Conservation (phyloP, 1,140 invertebrate genomes). For the Tetramorium alpestre region DNA sequence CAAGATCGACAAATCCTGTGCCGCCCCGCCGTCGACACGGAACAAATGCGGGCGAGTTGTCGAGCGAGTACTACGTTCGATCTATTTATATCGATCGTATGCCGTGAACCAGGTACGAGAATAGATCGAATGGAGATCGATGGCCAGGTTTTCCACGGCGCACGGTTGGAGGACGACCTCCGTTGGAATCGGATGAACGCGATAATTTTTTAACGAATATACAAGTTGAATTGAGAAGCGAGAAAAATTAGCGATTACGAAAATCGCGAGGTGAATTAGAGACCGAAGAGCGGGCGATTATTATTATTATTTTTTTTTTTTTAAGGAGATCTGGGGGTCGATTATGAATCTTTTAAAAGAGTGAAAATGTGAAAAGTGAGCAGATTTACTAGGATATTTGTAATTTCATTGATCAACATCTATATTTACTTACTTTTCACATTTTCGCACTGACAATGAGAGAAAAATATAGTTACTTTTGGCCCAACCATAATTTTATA, state of each 20-base stretch:
- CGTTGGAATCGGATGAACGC: slow-evolving; percentile 3
- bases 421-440: no score
- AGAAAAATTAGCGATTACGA: background rate
- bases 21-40: slow-evolving; percentile 56
- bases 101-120: slow-evolving; percentile 53
- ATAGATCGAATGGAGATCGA: slow-evolving; percentile 73
- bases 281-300: background rate
- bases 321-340: no score
- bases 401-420: no score
- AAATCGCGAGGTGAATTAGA: background rate
- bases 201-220: background rate
- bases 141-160: slow-evolving; percentile 45
- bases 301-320: background rate
- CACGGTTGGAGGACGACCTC: slow-evolving; percentile 25
- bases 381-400: no score
- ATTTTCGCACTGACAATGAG: no score
- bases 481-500: no score
- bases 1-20: slow-evolving; percentile 71
- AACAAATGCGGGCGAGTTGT: slow-evolving; percentile 71
- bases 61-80: slow-evolving; percentile 62
- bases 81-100: slow-evolving; percentile 70
- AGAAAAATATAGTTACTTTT: no score
- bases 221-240: background rate
- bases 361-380: no score
- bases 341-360: no score